A percentile compares a stretch with the other conserved stretches of the same genome.
phyloP scores from a whole-genome alignment of 1,140 invertebrate genomes.

The Nebria ingens region DNA sequence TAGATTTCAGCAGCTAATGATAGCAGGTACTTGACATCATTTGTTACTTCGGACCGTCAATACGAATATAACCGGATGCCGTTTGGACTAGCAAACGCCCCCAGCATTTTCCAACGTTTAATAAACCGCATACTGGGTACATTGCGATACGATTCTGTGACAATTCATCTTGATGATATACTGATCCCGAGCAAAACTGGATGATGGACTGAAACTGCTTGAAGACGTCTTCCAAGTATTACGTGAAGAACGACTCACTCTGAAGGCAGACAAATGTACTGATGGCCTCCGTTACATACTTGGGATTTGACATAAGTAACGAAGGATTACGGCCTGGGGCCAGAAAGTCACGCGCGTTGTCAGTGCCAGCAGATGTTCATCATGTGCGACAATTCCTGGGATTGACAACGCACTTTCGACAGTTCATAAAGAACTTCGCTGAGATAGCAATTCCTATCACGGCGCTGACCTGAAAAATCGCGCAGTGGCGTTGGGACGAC shows the following conservation, averaged over 20 bases:
- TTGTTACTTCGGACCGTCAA: slow-evolving; percentile 22
- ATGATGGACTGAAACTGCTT: slow-evolving; percentile 23
- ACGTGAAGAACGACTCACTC: slow-evolving; percentile 19
- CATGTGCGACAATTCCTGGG: slow-evolving; percentile 30
- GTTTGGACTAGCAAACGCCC: slow-evolving; percentile 27
- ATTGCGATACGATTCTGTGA: slow-evolving; percentile 15
- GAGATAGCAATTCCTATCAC: slow-evolving; percentile 24
- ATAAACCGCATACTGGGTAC: slow-evolving; percentile 23
- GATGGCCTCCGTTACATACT: slow-evolving; percentile 17
- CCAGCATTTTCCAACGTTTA: slow-evolving; percentile 19
- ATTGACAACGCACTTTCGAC: slow-evolving; percentile 25
- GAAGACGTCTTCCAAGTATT: slow-evolving; percentile 22
- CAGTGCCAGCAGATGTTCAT: slow-evolving; percentile 21
- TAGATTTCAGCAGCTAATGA: slow-evolving; percentile 22
- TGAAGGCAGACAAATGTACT: slow-evolving; percentile 24
- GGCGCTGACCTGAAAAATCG: slow-evolving; percentile 26
- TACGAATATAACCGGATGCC: slow-evolving; percentile 24
- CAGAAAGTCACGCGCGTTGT: slow-evolving; percentile 23
- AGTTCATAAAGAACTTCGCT: slow-evolving; percentile 27
- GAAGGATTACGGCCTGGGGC: slow-evolving; percentile 25
- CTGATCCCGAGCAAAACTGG: slow-evolving; percentile 21
- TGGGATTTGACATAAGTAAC: slow-evolving; percentile 20
- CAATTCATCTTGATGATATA: slow-evolving; percentile 28
- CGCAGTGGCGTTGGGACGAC: slow-evolving; percentile 21
- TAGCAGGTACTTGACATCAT: background rate